phyloP scores from a whole-genome alignment of 1,140 invertebrate genomes.

The Riptortus pedestris region DNA sequence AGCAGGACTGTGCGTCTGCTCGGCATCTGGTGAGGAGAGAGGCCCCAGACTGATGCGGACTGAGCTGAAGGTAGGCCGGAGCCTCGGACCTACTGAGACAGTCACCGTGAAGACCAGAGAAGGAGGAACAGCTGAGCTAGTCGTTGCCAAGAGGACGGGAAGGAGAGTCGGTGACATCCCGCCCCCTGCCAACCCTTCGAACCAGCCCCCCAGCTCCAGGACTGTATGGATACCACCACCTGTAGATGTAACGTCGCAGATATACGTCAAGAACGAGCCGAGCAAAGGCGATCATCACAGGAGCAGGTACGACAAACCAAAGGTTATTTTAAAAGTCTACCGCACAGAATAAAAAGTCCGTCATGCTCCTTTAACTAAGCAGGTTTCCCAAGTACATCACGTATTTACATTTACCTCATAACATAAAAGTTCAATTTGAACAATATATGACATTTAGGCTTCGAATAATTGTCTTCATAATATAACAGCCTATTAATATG shows the following conservation, averaged over 20 bases:
- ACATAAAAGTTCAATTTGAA: too few relatives aligned
- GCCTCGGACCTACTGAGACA: slow-evolving; percentile 62
- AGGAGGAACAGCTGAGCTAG: slow-evolving; percentile 60
- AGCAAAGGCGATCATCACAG: slow-evolving; percentile 36
- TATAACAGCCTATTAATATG: too few relatives aligned
- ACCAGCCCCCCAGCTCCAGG: neutral
- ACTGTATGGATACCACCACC: slow-evolving; percentile 46
- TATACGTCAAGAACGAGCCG: slow-evolving; percentile 46
- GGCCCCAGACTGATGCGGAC: slow-evolving; percentile 46
- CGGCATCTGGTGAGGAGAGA: neutral
- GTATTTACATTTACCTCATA: too few relatives aligned
- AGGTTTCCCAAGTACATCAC: too few relatives aligned
- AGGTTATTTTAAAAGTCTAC: too few relatives aligned
- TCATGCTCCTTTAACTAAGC: too few relatives aligned
- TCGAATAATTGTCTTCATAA: too few relatives aligned
- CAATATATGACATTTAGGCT: too few relatives aligned
- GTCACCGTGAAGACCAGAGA: slow-evolving; percentile 60
- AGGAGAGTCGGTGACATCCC: slow-evolving; percentile 20
- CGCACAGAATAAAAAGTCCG: too few relatives aligned
- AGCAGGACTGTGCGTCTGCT: neutral
- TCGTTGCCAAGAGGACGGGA: slow-evolving; percentile 59
- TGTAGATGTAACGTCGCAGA: slow-evolving; percentile 51
- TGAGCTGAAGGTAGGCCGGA: slow-evolving; percentile 62
- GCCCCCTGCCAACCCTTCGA: slow-evolving; percentile 14
- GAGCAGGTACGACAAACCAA: slow-evolving; percentile 36